phyloP scores from a whole-genome alignment of 2,888 invertebrate species.

The Cosmopolites sordidus region DNA sequence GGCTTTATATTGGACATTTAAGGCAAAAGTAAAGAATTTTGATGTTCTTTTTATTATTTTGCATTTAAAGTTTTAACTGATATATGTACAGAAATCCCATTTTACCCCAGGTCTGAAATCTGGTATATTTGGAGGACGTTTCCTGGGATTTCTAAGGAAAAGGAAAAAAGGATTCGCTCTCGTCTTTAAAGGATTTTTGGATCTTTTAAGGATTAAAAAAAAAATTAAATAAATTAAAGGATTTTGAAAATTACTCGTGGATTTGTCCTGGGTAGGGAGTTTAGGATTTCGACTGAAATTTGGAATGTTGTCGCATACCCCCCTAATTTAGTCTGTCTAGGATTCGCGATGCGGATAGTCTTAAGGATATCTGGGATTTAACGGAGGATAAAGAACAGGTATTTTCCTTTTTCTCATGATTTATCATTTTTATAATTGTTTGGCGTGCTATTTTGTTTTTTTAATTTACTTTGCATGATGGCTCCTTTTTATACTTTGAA shows the following conservation, averaged over 20 bases:
- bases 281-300: constrained; percentile 16
- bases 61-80: background rate
- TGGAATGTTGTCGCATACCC: constrained; percentile 12
- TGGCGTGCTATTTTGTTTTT: constrained; percentile 8
- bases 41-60: background rate
- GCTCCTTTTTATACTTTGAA: constrained; percentile 8
- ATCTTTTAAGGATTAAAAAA: background rate
- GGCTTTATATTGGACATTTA: background rate
- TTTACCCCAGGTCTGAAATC: constrained; percentile 27
- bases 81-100: constrained; percentile 3
- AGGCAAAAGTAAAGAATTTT: background rate
- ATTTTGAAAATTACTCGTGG: constrained; percentile 9
- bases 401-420: constrained; percentile 28
- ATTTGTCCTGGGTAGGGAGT: background rate
- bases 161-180: background rate
- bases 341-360: constrained; percentile 15
- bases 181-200: constrained; percentile 5
- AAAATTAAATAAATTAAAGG: constrained; percentile 4
- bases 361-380: constrained; percentile 10
- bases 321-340: constrained; percentile 22
- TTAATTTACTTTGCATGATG: constrained; percentile 11
- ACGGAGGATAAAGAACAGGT: constrained; percentile 20
- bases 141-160: constrained; percentile 30
- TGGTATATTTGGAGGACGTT: constrained; percentile 19
- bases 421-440: constrained; percentile 17